A percentile compares a stretch with the other conserved stretches of the same genome.
phyloP scores from a whole-genome alignment of 2,888 invertebrate species.

The Adelphocoris suturalis region DNA sequence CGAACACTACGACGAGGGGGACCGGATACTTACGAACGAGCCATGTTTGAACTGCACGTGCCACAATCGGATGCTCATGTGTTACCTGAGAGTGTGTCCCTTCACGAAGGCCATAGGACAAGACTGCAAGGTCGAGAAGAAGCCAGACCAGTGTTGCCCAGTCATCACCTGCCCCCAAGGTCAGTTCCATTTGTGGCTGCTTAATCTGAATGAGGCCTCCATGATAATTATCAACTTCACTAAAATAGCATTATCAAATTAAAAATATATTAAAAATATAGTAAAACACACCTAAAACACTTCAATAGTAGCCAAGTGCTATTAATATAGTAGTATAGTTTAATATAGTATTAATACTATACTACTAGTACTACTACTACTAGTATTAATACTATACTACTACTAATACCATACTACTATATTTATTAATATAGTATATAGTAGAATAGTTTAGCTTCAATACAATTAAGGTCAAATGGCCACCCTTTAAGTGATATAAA shows the following conservation, averaged over 20 bases:
- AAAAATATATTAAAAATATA: background rate
- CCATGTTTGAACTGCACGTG: conserved; percentile 97
- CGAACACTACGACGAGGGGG: conserved; percentile 95
- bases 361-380: too few relatives aligned
- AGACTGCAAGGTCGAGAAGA: conserved; percentile 93
- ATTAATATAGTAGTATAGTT: too few relatives aligned
- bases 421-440: too few relatives aligned
- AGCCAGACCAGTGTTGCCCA: conserved; percentile 95
- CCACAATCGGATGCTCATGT: conserved; percentile 96
- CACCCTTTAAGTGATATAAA: too few relatives aligned
- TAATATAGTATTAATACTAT: too few relatives aligned
- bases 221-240: too few relatives aligned
- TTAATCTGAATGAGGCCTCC: too few relatives aligned
- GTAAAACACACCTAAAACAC: too few relatives aligned
- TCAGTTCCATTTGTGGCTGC: conserved; percentile 78
- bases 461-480: too few relatives aligned
- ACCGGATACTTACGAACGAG: conserved; percentile 95
- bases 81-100: conserved; percentile 94
- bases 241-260: background rate
- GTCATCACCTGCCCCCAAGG: conserved; percentile 96
- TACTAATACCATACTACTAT: too few relatives aligned
- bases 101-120: conserved; percentile 96
- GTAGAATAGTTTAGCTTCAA: too few relatives aligned
- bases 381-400: too few relatives aligned
- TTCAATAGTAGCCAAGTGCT: background rate